These are phyloP conservation scores for Dynastes hyllus DNA, from an alignment of 2,888 invertebrate species.

Conservation along the genomic window DNA sequence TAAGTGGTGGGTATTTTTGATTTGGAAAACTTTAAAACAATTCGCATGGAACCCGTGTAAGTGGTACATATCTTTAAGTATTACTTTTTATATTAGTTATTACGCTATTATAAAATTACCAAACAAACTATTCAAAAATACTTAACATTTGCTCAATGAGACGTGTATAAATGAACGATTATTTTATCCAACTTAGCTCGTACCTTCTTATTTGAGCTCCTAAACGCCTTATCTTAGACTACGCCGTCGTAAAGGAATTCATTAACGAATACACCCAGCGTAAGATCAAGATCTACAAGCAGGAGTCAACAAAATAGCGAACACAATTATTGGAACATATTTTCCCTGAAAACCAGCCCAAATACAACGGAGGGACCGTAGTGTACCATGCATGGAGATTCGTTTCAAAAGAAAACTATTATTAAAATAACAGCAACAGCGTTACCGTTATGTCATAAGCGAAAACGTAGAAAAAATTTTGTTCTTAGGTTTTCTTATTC, in stretches of 20 bases:
- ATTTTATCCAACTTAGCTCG: too few species aligned
- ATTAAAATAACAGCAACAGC: too few species aligned
- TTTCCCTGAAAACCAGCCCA: conserved; percentile 81
- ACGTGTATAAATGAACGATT: conserved; percentile 59
- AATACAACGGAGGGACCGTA: conserved; percentile 83
- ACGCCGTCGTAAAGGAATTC: conserved; percentile 89
- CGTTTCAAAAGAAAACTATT: conserved; percentile 61
- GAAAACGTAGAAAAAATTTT: too few species aligned
- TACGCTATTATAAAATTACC: conserved; percentile 87
- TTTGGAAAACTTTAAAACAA: conserved; percentile 84
- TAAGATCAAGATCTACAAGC: conserved; percentile 89
- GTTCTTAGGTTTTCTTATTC: too few species aligned
- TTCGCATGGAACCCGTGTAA: conserved; percentile 90
- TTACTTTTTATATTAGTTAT: conserved; percentile 76
- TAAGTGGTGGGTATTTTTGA: conserved; percentile 84
- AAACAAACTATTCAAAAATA: conserved; percentile 94
- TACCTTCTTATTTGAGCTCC: conserved; percentile 78
- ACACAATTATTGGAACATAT: conserved; percentile 79
- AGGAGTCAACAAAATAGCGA: conserved; percentile 86
- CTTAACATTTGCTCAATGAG: conserved; percentile 92
- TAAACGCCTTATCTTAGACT: conserved; percentile 89
- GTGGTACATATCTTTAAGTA: not conserved
- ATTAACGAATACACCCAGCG: conserved; percentile 92
- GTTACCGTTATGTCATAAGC: too few species aligned
- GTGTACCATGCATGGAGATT: conserved; percentile 84